Evolutionary conservation across 1,140 invertebrate species (phyloP), one percentile per base, ranked within the genome.

Genomic region (Bradynema listronoti): DNA sequence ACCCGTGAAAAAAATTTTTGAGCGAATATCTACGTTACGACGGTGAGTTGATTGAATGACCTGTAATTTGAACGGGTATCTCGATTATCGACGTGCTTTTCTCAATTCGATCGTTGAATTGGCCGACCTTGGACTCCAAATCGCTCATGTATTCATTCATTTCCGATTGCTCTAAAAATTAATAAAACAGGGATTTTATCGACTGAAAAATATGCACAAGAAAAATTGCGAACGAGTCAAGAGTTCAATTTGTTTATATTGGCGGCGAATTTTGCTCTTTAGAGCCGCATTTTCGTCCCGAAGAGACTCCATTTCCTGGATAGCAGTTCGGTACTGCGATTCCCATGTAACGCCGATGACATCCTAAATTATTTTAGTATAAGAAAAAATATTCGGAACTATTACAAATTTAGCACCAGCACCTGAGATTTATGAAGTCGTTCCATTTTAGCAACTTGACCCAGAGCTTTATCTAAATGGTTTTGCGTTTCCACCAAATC

Each of bases 211-310:
- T 39, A 39, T 11, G 11, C 36, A 19, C 36, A 39, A 19, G 36
- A 56, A 43, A 50, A 6, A 33, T 3, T 14, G 33, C 61, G 64
- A 42, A 72, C 69, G 71, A 33, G 71, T 75, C 4, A 72, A 46
- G n/a, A 72, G 42, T 50, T 68, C 71, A 27, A 73, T 73, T 53
- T 73, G 72, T 39, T 69, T 69, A 43, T 71, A 66, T 36, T 75
- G 72, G 36, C 71, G 34, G 24, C 72, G 49, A 19, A 71, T 68
- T 24, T 66, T 66, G 24, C 67, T 72, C 27, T 73, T 73, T n/a
- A 73, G 39, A 0, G 67, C 46, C 16, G 60, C 61, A 55, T 73
- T 73, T 54, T 73, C 71, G 56, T 73, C 71, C 53, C 70, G 49
- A 14, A 70, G 25, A 32, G 46, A 46, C 25, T 73, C 65, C 36